Conservation (phyloP, 2,113 vertebrate species). For the Pionites leucogaster region DNA sequence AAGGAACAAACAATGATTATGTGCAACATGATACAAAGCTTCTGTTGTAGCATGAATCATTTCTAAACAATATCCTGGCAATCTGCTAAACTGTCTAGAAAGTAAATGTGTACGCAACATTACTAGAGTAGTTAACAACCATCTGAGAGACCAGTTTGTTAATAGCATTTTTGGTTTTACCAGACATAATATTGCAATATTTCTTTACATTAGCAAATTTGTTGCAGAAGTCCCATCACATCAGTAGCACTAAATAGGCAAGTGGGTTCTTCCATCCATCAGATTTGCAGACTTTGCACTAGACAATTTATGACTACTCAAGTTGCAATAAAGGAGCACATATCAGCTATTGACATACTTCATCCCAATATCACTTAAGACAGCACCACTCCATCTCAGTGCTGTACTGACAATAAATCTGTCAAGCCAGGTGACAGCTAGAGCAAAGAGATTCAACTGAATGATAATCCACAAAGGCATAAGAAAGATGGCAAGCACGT, state of each 20-base stretch:
- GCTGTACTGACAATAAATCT: background rate
- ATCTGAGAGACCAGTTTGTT: background rate
- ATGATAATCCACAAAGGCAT: background rate
- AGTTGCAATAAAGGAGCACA: background rate
- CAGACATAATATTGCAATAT: background rate
- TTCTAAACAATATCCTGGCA: background rate
- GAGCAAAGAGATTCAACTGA: background rate
- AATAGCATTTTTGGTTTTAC: background rate
- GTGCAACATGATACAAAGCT: background rate
- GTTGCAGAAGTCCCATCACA: background rate
- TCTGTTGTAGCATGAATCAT: background rate
- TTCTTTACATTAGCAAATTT: background rate
- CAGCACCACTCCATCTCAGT: background rate
- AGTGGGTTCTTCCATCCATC: background rate
- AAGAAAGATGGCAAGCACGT: background rate
- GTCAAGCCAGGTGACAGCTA: background rate
- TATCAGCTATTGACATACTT: background rate
- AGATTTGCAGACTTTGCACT: background rate
- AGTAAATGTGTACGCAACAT: background rate
- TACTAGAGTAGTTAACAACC: background rate
- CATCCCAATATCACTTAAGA: background rate
- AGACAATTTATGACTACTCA: background rate
- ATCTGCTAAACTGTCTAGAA: background rate
- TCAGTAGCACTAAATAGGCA: background rate
- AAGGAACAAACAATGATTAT: background rate